A percentile compares a stretch with the other conserved stretches of the same genome.
Evolutionary conservation across 23 tunicate genomes (phyloP).

Genomic region (Ciona savignyi): DNA sequence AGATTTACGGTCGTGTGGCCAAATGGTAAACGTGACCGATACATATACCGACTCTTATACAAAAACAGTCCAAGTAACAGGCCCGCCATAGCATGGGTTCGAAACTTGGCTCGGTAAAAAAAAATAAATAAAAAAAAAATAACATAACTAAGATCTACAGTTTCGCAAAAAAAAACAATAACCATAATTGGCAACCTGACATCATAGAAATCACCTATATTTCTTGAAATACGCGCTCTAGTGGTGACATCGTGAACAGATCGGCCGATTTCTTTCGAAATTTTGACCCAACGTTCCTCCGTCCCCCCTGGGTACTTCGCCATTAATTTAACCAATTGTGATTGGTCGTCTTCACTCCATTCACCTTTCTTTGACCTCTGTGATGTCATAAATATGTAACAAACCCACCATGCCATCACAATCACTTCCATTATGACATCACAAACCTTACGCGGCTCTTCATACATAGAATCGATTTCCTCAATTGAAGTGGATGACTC

Average conservation of each 20-base stretch:
- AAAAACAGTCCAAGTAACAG: no score
- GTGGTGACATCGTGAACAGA: constrained; percentile 61
- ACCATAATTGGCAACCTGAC: no score
- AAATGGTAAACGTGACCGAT: no score
- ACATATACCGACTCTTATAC: no score
- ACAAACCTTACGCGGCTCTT: constrained; percentile 10
- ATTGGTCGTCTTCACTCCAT: constrained; percentile 75
- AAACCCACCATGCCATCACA: neutral
- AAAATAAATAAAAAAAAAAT: no score
- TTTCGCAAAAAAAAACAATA: no score
- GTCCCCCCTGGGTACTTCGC: constrained; percentile 94
- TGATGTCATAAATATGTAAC: constrained; percentile 3
- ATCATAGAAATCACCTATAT: neutral
- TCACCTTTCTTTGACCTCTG: neutral
- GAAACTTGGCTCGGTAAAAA: no score
- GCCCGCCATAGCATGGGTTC: no score
- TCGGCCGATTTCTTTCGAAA: constrained; percentile 77
- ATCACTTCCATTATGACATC: constrained; percentile 22
- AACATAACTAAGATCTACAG: no score
- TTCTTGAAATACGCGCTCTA: constrained; percentile 18
- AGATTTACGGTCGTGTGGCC: no score
- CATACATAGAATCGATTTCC: constrained; percentile 88
- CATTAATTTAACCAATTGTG: constrained; percentile 56
- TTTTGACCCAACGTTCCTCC: constrained; percentile 74
- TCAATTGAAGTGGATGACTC: constrained; percentile 21